Conservation (phyloP, 2,113 vertebrate species). For the Platichthys flesus region DNA sequence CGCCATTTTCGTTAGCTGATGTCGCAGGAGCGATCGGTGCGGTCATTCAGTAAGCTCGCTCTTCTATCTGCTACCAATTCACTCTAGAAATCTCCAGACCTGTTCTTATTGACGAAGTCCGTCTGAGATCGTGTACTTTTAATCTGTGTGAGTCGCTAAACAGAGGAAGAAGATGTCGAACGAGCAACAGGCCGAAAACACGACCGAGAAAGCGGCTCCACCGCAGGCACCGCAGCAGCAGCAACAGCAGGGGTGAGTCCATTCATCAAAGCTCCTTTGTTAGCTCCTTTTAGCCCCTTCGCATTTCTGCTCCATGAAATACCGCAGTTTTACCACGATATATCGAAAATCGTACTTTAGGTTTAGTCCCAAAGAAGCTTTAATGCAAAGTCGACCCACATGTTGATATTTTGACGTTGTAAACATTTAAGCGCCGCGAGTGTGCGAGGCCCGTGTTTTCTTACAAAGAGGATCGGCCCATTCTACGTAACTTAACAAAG, state of each 20-base stretch:
- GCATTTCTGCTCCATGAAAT: not conserved
- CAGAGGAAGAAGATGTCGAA: constrained; percentile 72
- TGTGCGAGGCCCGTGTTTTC: constrained; percentile 2
- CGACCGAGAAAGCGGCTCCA: constrained; percentile 55
- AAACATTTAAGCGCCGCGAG: not conserved
- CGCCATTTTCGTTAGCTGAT: constrained; percentile 65
- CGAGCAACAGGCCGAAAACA: constrained; percentile 72
- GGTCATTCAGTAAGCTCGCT: not conserved
- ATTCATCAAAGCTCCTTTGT: constrained; percentile 65
- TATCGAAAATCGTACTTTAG: too few relatives aligned
- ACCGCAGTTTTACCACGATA: fast-evolving
- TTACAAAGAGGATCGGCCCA: not conserved
- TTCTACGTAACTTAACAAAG: not conserved
- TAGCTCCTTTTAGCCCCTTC: constrained; percentile 7
- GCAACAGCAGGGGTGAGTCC: constrained; percentile 67
- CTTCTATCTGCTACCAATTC: too few relatives aligned
- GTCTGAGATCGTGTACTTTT: not conserved
- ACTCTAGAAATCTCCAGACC: not conserved
- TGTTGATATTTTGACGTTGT: fast-evolving
- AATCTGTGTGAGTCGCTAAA: not conserved
- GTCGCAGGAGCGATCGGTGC: not conserved
- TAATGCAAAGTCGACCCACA: too few relatives aligned
- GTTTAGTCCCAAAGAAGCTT: too few relatives aligned
- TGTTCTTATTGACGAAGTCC: not conserved
- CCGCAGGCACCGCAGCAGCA: constrained; percentile 11